Conservation (phyloP, 1,140 invertebrate genomes). For the Diachasma alloeum region DNA sequence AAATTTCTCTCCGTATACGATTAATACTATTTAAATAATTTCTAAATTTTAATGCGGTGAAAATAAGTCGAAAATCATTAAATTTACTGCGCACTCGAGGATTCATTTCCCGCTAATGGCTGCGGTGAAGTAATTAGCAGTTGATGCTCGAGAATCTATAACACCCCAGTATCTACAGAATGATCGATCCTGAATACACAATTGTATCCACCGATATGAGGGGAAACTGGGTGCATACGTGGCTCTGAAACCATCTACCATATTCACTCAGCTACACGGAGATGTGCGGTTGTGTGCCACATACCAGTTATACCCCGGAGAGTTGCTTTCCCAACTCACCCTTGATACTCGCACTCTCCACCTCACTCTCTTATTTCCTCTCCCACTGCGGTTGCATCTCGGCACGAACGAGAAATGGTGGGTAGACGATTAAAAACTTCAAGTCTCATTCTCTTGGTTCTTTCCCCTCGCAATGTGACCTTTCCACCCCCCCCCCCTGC, state of each 20-base stretch:
- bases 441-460: not conserved
- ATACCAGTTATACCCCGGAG: not conserved
- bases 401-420: not conserved
- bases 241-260: too few species aligned
- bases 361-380: not conserved
- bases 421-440: constrained; percentile 7
- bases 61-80: too few species aligned
- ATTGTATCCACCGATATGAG: too few species aligned
- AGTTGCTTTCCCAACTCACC: not conserved
- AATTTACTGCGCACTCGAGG: too few species aligned
- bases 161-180: not conserved
- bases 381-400: not conserved
- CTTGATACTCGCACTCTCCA: not conserved
- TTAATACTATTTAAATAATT: too few species aligned
- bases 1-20: too few species aligned
- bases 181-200: not conserved
- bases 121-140: constrained; percentile 36
- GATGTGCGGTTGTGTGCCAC: not conserved
- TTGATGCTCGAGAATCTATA: constrained; percentile 19
- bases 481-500: not conserved
- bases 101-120: not conserved
- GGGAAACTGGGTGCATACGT: too few species aligned
- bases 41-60: too few species aligned
- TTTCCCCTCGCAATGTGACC: not conserved
- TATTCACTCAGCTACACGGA: not conserved